Evolutionary conservation across 2,888 invertebrate genomes (phyloP), one percentile per base, ranked within the genome.

Genomic region (Chrysolina oricalcia): DNA sequence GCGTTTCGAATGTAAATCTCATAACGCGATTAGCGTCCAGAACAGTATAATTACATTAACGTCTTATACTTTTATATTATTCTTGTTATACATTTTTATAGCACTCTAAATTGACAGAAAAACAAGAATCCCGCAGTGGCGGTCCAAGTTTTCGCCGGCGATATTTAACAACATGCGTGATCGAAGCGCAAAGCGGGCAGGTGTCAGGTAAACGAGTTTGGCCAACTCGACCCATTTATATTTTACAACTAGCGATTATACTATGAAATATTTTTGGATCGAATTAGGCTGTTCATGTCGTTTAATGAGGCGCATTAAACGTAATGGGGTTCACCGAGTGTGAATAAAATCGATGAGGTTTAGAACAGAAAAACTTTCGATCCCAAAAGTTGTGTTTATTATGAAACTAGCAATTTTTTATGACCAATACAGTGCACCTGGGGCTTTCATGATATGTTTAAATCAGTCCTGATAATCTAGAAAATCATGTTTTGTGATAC

Each of bases 41-140:
- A 81, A 81, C 80, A 76, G 82, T 78, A 82, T 83, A 84, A 83
- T 85, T 84, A 83, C 83, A 84, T 84, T 83, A 84, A 83, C 77
- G 83, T 83, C 83, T 75, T 80, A 79, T 81, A 80, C 80, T 82
- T 78, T 81, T 79, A 82, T 82, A 82, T 84, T 83, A 82, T 81
- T 79, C 73, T 79, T 72, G 81, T 85, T 85, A 85, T 84, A 82
- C 84, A 87, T 86, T 85, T 86, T 86, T 86, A 86, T 83, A 79
- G 85, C 85, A 85, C 85, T 84, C 84, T 81, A 84, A 85, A 87
- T 86, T 86, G 86, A 87, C 86, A 85, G 85, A 85, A 86, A 85
- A 86, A 86, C 86, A 85, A 86, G 86, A 83, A 83, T 83, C 86
- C 86, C 84, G 86, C 84, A 74, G 86, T 76, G 86, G 80, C 82